Conservation (phyloP, 2,113 vertebrate genomes). For the Microcebus murinus region DNA sequence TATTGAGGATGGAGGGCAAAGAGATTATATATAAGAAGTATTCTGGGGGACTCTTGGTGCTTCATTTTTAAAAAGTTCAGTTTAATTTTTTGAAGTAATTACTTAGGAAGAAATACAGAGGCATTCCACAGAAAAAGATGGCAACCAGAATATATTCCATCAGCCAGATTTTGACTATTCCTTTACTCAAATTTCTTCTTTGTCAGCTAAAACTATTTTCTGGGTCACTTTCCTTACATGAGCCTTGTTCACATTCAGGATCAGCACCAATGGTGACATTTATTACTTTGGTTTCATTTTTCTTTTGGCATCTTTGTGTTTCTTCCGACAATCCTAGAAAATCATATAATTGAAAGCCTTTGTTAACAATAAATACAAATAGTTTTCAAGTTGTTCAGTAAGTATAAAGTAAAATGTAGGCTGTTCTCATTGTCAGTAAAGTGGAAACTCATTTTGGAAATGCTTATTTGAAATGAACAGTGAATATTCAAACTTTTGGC, state of each 20-base stretch:
- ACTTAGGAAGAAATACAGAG: slow-evolving; percentile 9
- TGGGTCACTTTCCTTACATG: not conserved
- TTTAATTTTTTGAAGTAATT: slow-evolving; percentile 23
- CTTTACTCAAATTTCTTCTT: slow-evolving; percentile 46
- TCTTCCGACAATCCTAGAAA: slow-evolving; percentile 93
- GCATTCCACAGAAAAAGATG: slow-evolving; percentile 32
- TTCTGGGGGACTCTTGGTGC: not conserved
- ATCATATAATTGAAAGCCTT: slow-evolving; percentile 17
- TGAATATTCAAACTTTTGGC: not conserved
- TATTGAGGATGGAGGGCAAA: not conserved
- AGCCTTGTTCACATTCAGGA: slow-evolving; percentile 6
- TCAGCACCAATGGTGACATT: slow-evolving; percentile 10
- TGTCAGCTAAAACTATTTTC: slow-evolving; percentile 28
- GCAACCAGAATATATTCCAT: not conserved
- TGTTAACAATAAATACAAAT: slow-evolving; percentile 26
- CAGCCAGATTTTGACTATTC: slow-evolving; percentile 35
- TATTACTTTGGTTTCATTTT: slow-evolving; percentile 84
- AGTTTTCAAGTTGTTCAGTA: not conserved
- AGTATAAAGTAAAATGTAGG: slow-evolving; percentile 19
- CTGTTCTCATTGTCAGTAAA: not conserved
- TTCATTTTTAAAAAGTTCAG: slow-evolving; percentile 31
- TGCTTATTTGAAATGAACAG: not conserved
- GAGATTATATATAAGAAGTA: not conserved
- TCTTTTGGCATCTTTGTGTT: slow-evolving; percentile 93
- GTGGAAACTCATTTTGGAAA: not conserved